Base-by-base conservation (phyloP, 2,888 invertebrate genomes). In the Molorchus minor region DNA sequence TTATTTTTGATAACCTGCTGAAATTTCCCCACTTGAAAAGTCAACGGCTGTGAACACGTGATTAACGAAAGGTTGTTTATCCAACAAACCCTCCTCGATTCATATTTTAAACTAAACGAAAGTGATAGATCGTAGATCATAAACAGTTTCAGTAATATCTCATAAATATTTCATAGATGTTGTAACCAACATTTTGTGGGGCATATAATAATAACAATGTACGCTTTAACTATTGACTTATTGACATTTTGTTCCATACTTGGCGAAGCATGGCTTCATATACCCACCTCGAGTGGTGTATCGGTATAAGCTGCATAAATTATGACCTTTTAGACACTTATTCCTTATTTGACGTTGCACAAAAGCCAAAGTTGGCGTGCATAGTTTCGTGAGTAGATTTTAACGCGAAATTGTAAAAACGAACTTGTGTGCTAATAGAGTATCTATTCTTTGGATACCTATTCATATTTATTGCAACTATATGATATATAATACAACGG, bases 211-310 rank as follows among this genome's bases (percentile, higher is more conserved):
- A 46, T 58, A 61, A 64, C 61, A 64, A 61, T 64, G 55, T 55
- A 49, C 53, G 58, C 43, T 33, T 56, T 52, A 56, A 59, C 58
- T 56, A 62, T 59, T 61, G 64, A 64, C 64, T 61, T 58, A 56
- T 64, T 58, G 64, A 64, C 61, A 61, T 64, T 58, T 64, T 61
- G 58, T 46, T 58, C 54, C 58, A 53, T 59, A 64, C 47, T 58
- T 58, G 58, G 58, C 52, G 54, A 44, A 45, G 41, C 58, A 61
- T 47, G 64, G 29, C 52, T 58, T 49, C 53, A 54, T 53, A 54
- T 54, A 59, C 58, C 56, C 54, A 56, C 59, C 57, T 46, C 54
- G 52, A 51, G 54, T 17, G 29, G 12, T 15, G 30, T 21, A 21
- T 45, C 21, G 29, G 36, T 38, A 15, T 20, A 15, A 15, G 17